Evolutionary conservation across 1,140 invertebrate species (phyloP).

Genomic region (Elymnias hypermnestra): DNA sequence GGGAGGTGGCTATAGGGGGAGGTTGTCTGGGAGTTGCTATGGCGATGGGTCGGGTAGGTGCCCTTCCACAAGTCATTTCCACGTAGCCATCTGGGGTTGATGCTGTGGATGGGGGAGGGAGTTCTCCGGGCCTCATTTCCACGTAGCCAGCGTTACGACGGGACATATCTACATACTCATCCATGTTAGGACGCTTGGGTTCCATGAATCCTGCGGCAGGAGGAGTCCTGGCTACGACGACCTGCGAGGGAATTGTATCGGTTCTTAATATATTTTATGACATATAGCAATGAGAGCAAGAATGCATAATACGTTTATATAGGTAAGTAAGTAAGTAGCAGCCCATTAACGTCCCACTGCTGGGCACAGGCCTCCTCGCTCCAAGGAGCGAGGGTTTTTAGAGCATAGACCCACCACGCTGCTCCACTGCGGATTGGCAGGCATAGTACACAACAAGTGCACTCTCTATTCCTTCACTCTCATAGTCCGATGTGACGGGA

Average conservation of each 20-base stretch:
- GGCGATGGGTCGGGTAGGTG: slow-evolving; percentile 33
- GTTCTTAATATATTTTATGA: too few species aligned
- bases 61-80: slow-evolving; percentile 42
- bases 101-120: slow-evolving; percentile 7
- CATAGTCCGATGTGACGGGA: too few species aligned
- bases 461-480: too few species aligned
- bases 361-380: too few species aligned
- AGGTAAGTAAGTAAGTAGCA: too few species aligned
- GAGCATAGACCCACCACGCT: too few species aligned
- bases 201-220: slow-evolving; percentile 31
- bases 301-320: background rate
- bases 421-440: too few species aligned
- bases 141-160: slow-evolving; percentile 30
- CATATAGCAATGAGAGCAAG: background rate
- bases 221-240: slow-evolving; percentile 38
- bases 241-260: slow-evolving; percentile 20
- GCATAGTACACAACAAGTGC: too few species aligned
- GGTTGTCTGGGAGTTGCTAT: slow-evolving; percentile 26
- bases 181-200: slow-evolving; percentile 24
- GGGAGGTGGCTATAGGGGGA: slow-evolving; percentile 18
- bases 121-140: slow-evolving; percentile 44
- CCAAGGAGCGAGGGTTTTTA: too few species aligned
- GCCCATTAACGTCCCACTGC: too few species aligned
- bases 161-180: slow-evolving; percentile 52
- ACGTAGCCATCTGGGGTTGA: slow-evolving; percentile 40